These are phyloP conservation scores for Spilogale gracilis DNA, from an alignment of 2,113 vertebrate species.

Conservation along the genomic window DNA sequence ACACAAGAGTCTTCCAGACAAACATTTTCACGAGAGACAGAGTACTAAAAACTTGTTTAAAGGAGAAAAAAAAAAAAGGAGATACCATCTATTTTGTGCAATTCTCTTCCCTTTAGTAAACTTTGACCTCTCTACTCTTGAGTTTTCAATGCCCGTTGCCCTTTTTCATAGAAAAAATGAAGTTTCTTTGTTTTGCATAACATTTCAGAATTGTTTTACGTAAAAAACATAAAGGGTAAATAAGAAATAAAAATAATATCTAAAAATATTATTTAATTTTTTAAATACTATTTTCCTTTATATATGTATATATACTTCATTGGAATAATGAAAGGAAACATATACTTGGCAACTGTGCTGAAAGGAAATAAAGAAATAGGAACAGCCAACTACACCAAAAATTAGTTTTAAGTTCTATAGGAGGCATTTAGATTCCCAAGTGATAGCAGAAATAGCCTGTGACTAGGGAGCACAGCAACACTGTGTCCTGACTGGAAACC, in stretches of 20 bases:
- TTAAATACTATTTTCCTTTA: not conserved
- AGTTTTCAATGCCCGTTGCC: not conserved
- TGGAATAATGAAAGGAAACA: conserved; percentile 22
- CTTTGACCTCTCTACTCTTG: not conserved
- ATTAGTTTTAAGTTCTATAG: not conserved
- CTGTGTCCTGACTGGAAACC: not conserved
- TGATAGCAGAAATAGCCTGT: not conserved
- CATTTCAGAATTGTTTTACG: not conserved
- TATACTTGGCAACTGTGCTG: not conserved
- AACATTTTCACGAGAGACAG: not conserved
- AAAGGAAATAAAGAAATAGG: conserved; percentile 49
- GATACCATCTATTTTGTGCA: not conserved
- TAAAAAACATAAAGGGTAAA: not conserved
- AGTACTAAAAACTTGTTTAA: not conserved
- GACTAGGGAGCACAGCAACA: not conserved
- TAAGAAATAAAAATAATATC: not conserved
- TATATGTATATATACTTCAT: not conserved
- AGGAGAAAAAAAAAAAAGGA: not conserved
- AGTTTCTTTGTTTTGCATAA: not conserved
- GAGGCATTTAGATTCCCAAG: conserved; percentile 25
- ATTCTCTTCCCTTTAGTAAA: not conserved
- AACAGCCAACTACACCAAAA: conserved; percentile 2
- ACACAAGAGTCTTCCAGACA: not conserved
- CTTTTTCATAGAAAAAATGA: not conserved
- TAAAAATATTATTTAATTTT: not conserved